phyloP scores from a whole-genome alignment of 2,888 invertebrate genomes.

The Germaria angustata region DNA sequence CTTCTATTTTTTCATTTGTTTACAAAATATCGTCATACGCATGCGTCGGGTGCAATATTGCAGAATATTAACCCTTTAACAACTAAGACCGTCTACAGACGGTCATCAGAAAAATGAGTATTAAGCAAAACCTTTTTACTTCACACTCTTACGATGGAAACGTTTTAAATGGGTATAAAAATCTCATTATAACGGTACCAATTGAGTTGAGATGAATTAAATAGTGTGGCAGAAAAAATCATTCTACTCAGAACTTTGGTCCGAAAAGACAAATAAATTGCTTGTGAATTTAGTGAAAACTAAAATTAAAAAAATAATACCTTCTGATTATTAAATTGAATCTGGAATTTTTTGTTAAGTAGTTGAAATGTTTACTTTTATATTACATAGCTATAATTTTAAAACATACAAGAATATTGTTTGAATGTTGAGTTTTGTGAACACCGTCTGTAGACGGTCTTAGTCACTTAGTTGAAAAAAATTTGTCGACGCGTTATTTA shows the following conservation, averaged over 20 bases:
- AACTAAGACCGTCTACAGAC: slow-evolving; percentile 5
- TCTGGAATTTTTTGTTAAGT: not conserved
- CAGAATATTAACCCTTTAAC: not conserved
- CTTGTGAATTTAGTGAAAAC: not conserved
- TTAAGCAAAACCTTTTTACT: too few relatives aligned
- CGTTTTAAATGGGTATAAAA: too few relatives aligned
- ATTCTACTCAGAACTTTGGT: not conserved
- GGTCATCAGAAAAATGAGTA: too few relatives aligned
- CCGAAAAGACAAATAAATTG: not conserved
- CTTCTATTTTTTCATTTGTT: too few relatives aligned
- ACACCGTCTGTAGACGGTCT: too few relatives aligned
- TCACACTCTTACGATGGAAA: too few relatives aligned
- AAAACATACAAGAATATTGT: not conserved
- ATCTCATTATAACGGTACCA: too few relatives aligned
- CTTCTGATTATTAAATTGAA: not conserved
- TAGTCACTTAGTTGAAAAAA: not conserved
- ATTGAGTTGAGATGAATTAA: not conserved
- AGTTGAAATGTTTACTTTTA: too few relatives aligned
- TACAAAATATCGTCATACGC: too few relatives aligned
- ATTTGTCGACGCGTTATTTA: not conserved
- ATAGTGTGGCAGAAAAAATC: not conserved
- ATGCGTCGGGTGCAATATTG: too few relatives aligned
- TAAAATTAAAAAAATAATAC: not conserved
- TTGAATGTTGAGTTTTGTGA: not conserved
- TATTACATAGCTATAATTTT: not conserved